Percentiles rank a stretch among this genome's conserved stretches.
These are phyloP conservation scores for Saturnia pavonia DNA, from an alignment of 2,888 invertebrate genomes.

Conservation along the genomic window DNA sequence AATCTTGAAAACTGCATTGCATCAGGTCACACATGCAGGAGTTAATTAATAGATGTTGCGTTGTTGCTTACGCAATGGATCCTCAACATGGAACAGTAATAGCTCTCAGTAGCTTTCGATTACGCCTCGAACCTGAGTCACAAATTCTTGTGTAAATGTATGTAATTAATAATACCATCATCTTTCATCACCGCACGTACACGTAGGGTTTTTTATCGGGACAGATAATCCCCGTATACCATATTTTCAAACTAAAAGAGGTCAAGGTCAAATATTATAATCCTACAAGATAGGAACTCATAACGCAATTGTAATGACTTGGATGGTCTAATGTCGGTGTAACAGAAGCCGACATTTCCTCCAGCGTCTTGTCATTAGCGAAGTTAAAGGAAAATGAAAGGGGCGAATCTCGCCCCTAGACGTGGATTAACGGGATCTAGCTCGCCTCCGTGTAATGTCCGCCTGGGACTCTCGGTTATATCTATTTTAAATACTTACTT, in stretches of 20 bases:
- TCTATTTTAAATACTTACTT: constrained; percentile 4
- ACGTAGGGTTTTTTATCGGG: background rate
- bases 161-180: too few species aligned
- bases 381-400: constrained; percentile 34
- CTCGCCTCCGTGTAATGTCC: constrained; percentile 9
- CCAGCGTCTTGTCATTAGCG: constrained; percentile 30
- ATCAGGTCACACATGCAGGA: too few species aligned
- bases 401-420: constrained; percentile 13
- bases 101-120: too few species aligned
- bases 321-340: constrained; percentile 20
- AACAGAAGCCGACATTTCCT: constrained; percentile 22
- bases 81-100: too few species aligned
- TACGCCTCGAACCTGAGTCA: too few species aligned
- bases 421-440: constrained; percentile 20
- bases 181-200: too few species aligned
- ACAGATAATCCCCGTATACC: background rate
- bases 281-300: too few species aligned
- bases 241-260: too few species aligned
- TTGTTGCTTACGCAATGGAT: too few species aligned
- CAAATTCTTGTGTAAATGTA: too few species aligned
- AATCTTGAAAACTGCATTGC: too few species aligned
- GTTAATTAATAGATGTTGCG: too few species aligned
- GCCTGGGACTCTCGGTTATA: background rate
- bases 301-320: background rate
- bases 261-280: background rate